Evolutionary conservation across 2,888 invertebrate species (phyloP).

Genomic region (Patella ulyssiponensis): DNA sequence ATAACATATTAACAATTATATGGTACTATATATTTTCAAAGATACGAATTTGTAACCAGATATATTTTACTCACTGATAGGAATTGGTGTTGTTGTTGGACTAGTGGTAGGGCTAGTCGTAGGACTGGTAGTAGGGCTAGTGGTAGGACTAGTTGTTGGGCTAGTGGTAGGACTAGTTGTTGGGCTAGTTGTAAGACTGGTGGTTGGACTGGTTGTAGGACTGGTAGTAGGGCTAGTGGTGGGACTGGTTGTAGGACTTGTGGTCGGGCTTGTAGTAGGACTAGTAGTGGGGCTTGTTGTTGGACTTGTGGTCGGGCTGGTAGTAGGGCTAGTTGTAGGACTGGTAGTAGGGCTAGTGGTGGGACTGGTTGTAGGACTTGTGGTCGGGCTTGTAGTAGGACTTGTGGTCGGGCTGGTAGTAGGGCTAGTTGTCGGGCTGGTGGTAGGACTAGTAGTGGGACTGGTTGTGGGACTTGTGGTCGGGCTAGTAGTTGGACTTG

Average conservation of each 20-base stretch:
- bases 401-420: not conserved
- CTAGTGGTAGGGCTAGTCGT: not conserved
- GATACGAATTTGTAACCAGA: too few species aligned
- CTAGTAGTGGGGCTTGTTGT: not conserved
- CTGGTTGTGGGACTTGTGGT: not conserved
- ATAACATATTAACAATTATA: too few species aligned
- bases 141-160: not conserved
- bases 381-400: not conserved
- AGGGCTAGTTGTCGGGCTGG: not conserved
- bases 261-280: not conserved
- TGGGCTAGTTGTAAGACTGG: not conserved
- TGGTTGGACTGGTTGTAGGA: not conserved
- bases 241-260: not conserved
- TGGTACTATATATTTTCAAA: too few species aligned
- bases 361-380: not conserved
- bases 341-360: not conserved
- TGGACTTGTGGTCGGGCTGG: not conserved
- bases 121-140: not conserved
- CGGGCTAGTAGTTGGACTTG: not conserved
- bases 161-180: not conserved
- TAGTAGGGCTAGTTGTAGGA: not conserved
- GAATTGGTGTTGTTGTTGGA: not conserved
- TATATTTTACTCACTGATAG: too few species aligned
- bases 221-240: not conserved
- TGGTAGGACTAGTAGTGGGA: not conserved